Base-by-base conservation (phyloP, 2,797 vertebrate genomes). In the Sebastes baramenuke region DNA sequence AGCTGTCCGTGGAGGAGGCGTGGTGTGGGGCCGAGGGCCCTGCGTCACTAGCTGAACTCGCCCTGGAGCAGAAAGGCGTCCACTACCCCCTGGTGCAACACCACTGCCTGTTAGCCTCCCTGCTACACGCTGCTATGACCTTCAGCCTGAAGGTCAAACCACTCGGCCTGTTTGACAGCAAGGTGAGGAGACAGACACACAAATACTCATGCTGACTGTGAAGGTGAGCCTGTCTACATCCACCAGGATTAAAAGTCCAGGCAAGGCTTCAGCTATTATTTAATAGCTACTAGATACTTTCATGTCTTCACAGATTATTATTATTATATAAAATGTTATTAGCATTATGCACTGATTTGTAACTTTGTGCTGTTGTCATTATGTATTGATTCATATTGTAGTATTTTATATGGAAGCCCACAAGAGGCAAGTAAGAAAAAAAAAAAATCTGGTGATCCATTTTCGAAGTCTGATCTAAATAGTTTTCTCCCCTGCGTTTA, bases 21-120 rank as follows among this genome's bases (percentile, higher is more conserved):
- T 99, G 99, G 98, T 82, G 94, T 1, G 89, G 95, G 0, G 97
- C 96, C 0, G 97, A 99, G 67, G 99, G 99, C 4, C 99, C 97
- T 0, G 95, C 94, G 7, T 99, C 98, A 0, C 97, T 99, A 3
- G 97, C 96, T 14, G 97, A 99, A n/a, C 94, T 99, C 2, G 98
- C 98, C 6, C 95, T 99, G 38, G 98, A 99, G 84, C 98, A 99
- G 95, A 96, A 94, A 30, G 97, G 94, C 1, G 92, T 99, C 52
- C 98, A 99, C 94, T 99, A 97, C 91, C 98, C 97, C 0, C 95
- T 99, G 62, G 97, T 98, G 5, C 97, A 98, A 59, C 99, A 99
- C 88, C 98, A 99, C 89, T 99, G 96, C 1, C 84, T 99, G 79
- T 85, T 99, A 18, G 97, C 97, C 5, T 95, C 96, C 0, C n/a